Evolutionary conservation across 1,140 invertebrate genomes (phyloP), one percentile per base, ranked within the genome.

Genomic region (Archivesica marissinica): DNA sequence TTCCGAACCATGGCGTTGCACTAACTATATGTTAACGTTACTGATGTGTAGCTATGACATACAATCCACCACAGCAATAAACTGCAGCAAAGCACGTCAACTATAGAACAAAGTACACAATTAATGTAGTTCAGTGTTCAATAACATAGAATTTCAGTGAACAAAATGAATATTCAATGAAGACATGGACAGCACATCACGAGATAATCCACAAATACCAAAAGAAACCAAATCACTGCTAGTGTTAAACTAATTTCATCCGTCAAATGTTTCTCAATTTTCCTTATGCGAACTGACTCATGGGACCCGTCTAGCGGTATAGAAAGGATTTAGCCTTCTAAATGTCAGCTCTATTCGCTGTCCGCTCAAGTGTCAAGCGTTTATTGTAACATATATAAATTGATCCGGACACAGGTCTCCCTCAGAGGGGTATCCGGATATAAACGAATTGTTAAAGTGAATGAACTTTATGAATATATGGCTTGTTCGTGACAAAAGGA

Each of bases 211-310:
- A 59, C 25, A n/a, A 11, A 25, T 59, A 4, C 23, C 25, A 6
- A 59, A 28, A 28, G 17, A 59, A n/a, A n/a, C n/a, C 9, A 59
- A 59, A 59, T 59, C 54, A 59, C 54, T 9, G 25, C 54, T 59
- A 15, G 54, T 59, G 54, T 59, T 28, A 59, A 59, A 59, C 54
- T 59, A 59, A 59, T 59, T 59, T 59, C 54, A 59, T 59, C 54
- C 13, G 54, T 59, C 54, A 59, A 59, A n/a, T 15, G 2, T 23
- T 28, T 25, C 25, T 28, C 54, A 23, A 59, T 59, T 59, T 59
- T 3, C 23, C 54, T 59, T 59, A 59, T 59, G 25, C 33, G n/a
- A 28, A 59, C 54, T 59, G 54, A 59, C 54, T 59, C 54, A 6
- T 4, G 54, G 54, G 54, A 59, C 54, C 54, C 54, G 54, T 28